phyloP scores from a whole-genome alignment of 1,140 invertebrate genomes.

The Octopus bimaculoides region DNA sequence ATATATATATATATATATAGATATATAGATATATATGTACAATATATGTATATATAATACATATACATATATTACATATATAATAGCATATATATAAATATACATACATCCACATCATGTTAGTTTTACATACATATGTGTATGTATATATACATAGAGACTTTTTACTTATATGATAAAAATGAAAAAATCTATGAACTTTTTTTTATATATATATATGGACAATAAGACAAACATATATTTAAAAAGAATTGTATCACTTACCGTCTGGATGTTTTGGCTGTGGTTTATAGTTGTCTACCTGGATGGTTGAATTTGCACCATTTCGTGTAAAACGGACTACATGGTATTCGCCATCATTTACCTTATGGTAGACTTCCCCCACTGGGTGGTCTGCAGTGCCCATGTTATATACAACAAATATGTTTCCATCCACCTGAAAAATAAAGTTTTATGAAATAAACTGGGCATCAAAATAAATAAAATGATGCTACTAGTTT shows the following conservation, averaged over 20 bases:
- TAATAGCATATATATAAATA: no score
- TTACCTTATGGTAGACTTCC: conserved; percentile 82
- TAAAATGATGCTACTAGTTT: not conserved
- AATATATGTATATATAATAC: no score
- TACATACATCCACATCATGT: no score
- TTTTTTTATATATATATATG: no score
- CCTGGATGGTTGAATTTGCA: conserved; percentile 84
- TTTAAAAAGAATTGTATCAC: conserved; percentile 4
- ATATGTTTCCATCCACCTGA: conserved; percentile 87
- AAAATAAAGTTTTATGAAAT: conserved; percentile 23
- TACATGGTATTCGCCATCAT: conserved; percentile 92
- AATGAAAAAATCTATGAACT: no score
- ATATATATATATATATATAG: no score
- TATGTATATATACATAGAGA: no score
- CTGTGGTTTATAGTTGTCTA: conserved; percentile 73
- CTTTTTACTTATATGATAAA: no score
- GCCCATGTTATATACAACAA: conserved; percentile 92
- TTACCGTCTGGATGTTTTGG: conserved; percentile 46
- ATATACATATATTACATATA: no score
- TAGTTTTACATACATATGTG: no score
- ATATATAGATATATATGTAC: no score
- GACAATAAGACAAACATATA: no score
- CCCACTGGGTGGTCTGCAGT: conserved; percentile 88
- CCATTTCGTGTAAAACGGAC: conserved; percentile 84
- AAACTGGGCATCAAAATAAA: not conserved